Evolutionary conservation across 2,888 invertebrate genomes (phyloP).

Genomic region (Bembecia ichneumoniformis): DNA sequence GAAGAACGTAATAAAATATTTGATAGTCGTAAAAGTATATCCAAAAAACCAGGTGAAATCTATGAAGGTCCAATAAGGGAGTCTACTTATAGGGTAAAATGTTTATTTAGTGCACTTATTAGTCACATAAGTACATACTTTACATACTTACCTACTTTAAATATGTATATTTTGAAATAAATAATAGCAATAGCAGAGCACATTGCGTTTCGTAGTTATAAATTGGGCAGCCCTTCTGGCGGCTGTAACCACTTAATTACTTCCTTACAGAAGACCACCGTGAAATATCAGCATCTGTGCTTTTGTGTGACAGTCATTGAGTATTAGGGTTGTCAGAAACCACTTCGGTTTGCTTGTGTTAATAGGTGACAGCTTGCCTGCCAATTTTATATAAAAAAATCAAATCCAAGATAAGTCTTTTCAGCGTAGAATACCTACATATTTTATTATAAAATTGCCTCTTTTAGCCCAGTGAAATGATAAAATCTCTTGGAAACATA

Average conservation of each 20-base stretch:
- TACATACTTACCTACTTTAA: too few species aligned
- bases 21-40: conserved; percentile 28
- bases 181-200: background rate
- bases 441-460: background rate
- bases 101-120: background rate
- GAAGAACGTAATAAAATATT: conserved; percentile 56
- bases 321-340: too few species aligned
- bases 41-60: conserved; percentile 51
- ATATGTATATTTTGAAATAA: background rate
- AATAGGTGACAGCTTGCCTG: background rate
- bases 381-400: background rate
- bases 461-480: conserved; percentile 58
- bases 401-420: too few species aligned
- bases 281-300: too few species aligned
- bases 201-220: too few species aligned
- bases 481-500: conserved; percentile 54
- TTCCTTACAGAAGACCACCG: too few species aligned
- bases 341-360: too few species aligned
- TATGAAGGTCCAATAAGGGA: conserved; percentile 31
- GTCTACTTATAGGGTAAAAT: conserved; percentile 34
- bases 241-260: too few species aligned
- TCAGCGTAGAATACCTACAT: background rate
- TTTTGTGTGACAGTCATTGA: too few species aligned
- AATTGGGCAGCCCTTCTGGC: too few species aligned
- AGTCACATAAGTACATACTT: too few species aligned